Conservation (phyloP, 2,113 vertebrate genomes). For the Anthoscopus minutus region DNA sequence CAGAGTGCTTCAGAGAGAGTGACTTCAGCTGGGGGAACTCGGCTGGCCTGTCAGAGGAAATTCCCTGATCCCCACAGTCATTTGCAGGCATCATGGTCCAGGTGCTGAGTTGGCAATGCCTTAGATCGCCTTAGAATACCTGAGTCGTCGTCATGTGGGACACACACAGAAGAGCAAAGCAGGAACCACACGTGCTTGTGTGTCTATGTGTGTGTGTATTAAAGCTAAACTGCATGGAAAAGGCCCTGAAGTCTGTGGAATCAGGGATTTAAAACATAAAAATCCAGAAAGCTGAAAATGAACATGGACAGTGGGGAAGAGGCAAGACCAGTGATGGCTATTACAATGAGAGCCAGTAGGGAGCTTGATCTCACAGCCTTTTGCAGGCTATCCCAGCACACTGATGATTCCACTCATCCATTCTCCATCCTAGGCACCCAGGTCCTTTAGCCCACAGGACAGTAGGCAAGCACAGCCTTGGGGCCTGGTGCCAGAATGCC, state of each 20-base stretch:
- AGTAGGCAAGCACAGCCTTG: too few species aligned
- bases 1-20: not conserved
- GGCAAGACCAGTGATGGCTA: fast-evolving
- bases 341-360: not conserved
- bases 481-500: not conserved
- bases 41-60: not conserved
- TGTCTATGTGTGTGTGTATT: fast-evolving
- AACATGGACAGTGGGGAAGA: not conserved
- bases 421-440: too few species aligned
- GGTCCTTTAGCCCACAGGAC: not conserved
- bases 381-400: not conserved
- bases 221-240: not conserved
- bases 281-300: not conserved
- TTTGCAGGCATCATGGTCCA: fast-evolving
- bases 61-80: too few species aligned
- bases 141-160: not conserved
- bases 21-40: not conserved
- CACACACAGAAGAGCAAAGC: fast-evolving
- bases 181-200: fast-evolving
- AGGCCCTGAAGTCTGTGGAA: not conserved
- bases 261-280: not conserved
- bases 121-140: not conserved
- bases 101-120: fast-evolving
- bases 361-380: not conserved
- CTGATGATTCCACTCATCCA: not conserved